Base-by-base conservation (phyloP, 2,113 vertebrate species). In the Noturus placidus region DNA sequence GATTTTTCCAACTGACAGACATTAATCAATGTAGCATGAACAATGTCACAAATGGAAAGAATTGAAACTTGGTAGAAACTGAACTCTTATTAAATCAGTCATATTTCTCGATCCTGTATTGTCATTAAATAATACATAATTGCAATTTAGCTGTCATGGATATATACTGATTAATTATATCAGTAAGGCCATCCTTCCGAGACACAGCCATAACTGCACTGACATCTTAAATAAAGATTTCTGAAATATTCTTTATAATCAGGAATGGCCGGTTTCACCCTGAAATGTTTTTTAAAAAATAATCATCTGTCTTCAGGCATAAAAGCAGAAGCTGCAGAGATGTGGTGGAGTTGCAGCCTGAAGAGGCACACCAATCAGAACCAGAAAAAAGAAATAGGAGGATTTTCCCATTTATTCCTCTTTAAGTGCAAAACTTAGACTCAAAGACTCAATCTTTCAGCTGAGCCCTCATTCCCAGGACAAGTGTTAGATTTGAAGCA, bases 401-500 rank as follows among this genome's bases (percentile, higher is more conserved):
- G 46, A 82, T 85, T 88, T 89, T 90, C 56, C 57, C 57, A 76
- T 86, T 80, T 76, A 86, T 76, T 87, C 61, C 59, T 81, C 74
- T 59, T 86, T 17, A 35, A 38, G 38, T 56, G 57, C 61, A 84
- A 57, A 84, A 74, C 35, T n/a, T 74, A 10, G 46, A 50, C 46
- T 50, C 46, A 50, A 50, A 50, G 63, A 67, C 50, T 82, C 84
- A 88, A 80, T 82, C 69, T 56, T 82, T 87, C 82, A 89, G 82
- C 81, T 77, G 22, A 46, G 78, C 19, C 76, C 46, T 87, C 57
- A 79, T 81, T 59, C 54, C 65, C 33, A 30, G 70, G 76, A 77
- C 59, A 88, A 83, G 69, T 82, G 86, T 82, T 54, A 76, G 82
- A 83, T 85, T 85, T 65, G 77, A 83, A 74, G 59, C 69, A 86